These are phyloP conservation scores for Plectrocnemia conspersa DNA, from an alignment of 1,140 invertebrate species.

Conservation along the genomic window DNA sequence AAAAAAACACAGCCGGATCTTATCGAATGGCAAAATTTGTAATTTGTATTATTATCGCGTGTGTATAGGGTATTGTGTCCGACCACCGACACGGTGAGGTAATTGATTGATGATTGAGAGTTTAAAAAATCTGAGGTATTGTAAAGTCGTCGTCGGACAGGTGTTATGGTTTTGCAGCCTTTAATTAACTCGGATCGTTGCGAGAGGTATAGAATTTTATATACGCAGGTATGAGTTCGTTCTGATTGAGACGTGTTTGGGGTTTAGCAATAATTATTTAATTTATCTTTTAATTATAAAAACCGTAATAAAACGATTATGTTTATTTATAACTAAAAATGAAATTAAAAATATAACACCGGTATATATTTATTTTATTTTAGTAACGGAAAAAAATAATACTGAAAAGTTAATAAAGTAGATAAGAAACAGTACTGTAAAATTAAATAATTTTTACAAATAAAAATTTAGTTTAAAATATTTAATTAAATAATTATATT, in stretches of 20 bases:
- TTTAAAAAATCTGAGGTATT: not conserved
- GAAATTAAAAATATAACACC: no score
- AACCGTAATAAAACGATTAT: not conserved
- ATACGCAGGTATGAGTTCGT: conserved; percentile 3
- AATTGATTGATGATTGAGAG: conserved; percentile 21
- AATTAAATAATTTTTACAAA: no score
- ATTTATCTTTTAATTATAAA: no score
- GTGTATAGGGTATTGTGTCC: conserved; percentile 14
- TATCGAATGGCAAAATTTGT: conserved; percentile 15
- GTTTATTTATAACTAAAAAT: no score
- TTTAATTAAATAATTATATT: no score
- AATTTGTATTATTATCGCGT: conserved; percentile 28
- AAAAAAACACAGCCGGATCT: conserved; percentile 31
- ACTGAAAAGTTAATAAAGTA: no score
- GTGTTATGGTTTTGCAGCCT: conserved; percentile 20
- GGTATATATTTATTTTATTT: no score
- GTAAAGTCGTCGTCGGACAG: conserved; percentile 15
- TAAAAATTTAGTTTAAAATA: no score
- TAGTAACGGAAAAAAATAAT: no score
- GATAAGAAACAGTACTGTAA: no score
- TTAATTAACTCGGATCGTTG: conserved; percentile 27
- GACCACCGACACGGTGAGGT: conserved; percentile 19
- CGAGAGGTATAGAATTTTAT: not conserved
- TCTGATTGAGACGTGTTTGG: no score
- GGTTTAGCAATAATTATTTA: no score